These are phyloP conservation scores for Physocephala rufipes DNA, from an alignment of 2,888 invertebrate genomes.

Conservation along the genomic window DNA sequence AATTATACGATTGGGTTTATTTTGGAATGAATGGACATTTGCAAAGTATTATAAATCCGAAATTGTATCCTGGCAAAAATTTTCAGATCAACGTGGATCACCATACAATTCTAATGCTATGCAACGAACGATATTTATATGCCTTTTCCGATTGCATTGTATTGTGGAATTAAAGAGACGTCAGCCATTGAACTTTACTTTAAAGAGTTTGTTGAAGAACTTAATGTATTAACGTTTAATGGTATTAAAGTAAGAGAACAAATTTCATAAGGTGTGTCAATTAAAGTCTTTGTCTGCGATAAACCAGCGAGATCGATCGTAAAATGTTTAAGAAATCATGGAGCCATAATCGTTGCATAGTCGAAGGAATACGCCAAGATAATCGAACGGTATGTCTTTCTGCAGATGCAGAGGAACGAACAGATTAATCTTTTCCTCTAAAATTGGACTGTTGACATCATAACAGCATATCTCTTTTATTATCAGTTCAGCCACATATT, in stretches of 20 bases:
- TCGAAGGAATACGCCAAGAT: slow-evolving; percentile 3
- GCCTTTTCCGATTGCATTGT: slow-evolving; percentile 10
- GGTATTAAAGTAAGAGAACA: not conserved
- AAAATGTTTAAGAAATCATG: slow-evolving; percentile 10
- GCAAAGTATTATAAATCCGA: too few species aligned
- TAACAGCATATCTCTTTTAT: slow-evolving; percentile 2
- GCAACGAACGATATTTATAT: not conserved
- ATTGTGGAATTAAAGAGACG: not conserved
- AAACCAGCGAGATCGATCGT: slow-evolving; percentile 2
- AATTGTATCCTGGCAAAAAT: too few species aligned
- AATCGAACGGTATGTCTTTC: not conserved
- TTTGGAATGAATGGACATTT: too few species aligned
- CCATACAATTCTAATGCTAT: too few species aligned
- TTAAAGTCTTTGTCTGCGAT: slow-evolving; percentile 10
- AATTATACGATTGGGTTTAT: too few species aligned
- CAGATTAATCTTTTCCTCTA: not conserved
- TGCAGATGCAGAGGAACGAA: not conserved
- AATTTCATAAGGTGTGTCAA: not conserved
- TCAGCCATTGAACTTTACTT: not conserved
- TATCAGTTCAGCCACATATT: not conserved
- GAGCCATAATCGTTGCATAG: not conserved
- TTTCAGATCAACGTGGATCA: too few species aligned
- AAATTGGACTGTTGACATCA: not conserved
- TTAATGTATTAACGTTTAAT: not conserved
- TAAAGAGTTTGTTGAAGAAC: not conserved